Evolutionary conservation across 2,888 invertebrate species (phyloP).

Genomic region (Aleiodes testaceus): DNA sequence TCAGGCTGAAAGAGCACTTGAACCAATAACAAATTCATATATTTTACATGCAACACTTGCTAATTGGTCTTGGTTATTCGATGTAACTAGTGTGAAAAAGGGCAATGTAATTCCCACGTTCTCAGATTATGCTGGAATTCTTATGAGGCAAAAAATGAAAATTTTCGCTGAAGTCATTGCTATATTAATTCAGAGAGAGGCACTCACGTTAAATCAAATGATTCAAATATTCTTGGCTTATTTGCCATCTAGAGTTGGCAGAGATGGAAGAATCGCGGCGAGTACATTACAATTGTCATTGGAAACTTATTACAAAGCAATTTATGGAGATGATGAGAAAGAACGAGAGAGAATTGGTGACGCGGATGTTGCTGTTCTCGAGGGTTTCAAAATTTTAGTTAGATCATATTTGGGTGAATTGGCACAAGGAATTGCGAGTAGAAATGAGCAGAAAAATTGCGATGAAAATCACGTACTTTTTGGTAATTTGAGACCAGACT

Average conservation of each 20-base stretch:
- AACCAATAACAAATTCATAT: constrained; percentile 70
- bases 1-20: constrained; percentile 73
- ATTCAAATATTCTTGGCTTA: constrained; percentile 79
- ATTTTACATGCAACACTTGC: constrained; percentile 71
- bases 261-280: constrained; percentile 71
- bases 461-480: constrained; percentile 66
- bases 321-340: constrained; percentile 50
- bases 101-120: constrained; percentile 71
- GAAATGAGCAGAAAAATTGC: constrained; percentile 54
- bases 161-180: constrained; percentile 74
- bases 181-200: constrained; percentile 72
- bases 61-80: constrained; percentile 75
- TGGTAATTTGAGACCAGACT: constrained; percentile 72
- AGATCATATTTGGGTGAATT: constrained; percentile 77
- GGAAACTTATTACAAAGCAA: constrained; percentile 62
- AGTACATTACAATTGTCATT: constrained; percentile 69
- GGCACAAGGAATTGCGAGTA: constrained; percentile 61
- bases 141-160: constrained; percentile 74
- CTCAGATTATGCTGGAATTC: constrained; percentile 75
- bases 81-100: constrained; percentile 70
- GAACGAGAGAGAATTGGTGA: constrained; percentile 34
- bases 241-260: constrained; percentile 79
- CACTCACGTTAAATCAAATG: constrained; percentile 72
- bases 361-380: constrained; percentile 72
- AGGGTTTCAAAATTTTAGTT: constrained; percentile 78